Evolutionary conservation across 2,888 invertebrate genomes (phyloP), one percentile per base, ranked within the genome.

Genomic region (Atrina japonica): DNA sequence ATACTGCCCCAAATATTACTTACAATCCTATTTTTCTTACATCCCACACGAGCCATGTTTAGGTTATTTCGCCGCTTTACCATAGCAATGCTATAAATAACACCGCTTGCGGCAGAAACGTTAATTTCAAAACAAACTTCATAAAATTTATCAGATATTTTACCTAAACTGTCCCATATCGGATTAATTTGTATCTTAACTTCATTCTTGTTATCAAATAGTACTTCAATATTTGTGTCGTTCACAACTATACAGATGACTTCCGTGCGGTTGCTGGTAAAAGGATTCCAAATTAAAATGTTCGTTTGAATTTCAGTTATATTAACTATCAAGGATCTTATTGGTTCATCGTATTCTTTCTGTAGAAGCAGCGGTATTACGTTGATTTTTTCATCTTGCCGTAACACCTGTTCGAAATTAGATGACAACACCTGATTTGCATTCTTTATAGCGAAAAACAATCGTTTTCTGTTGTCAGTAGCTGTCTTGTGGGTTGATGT

Each of bases 401-500:
- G 5, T 23, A 60, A 6, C 14, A 60, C 47, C 9, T n/a, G 27
- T 14, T 41, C n/a, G 9, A 60, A 18, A 29, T 27, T 47, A 29
- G 27, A 6, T 18, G 29, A 25, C 25, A 60, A 47, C 11, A 60
- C 41, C 14, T 14, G 3, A 7, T 41, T 35, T 3, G 23, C 25
- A 18, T 18, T 1, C 16, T 35, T 25, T 2, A 23, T 23, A 50
- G 58, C 52, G 18, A 35, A 11, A 47, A 47, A 47, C 30, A 56
- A 14, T n/a, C 53, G 40, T 14, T 30, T 23, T 23, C 59, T 35
- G 90, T 99, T 99, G 91, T 99, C 98, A 18, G 93, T 91, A 5
- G 96, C 94, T 16, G 99, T 98, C 78, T 94, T 94, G 85, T 96
- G 95, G 83, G 95, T 94, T 0, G 96, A 94, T 0, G 99, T 99